A percentile compares a stretch with the other conserved stretches of the same genome.
phyloP scores from a whole-genome alignment of 2,888 invertebrate species.

The Nephrotoma appendiculata region DNA sequence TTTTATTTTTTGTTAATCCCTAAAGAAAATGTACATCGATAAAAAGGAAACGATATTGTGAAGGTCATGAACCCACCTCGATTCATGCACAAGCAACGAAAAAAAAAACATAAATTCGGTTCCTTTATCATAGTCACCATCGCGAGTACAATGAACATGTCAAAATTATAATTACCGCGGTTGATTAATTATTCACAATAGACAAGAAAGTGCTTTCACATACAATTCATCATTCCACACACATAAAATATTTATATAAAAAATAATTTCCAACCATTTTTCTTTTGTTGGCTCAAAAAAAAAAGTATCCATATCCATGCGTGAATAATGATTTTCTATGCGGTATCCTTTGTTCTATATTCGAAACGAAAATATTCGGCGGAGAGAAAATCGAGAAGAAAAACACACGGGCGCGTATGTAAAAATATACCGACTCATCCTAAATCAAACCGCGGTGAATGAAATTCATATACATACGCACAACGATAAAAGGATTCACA shows the following conservation, averaged over 20 bases:
- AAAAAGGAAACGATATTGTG: not conserved
- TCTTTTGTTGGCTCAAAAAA: not conserved
- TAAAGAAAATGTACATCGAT: not conserved
- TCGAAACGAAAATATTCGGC: not conserved
- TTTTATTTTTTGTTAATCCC: not conserved
- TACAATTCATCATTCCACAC: not conserved
- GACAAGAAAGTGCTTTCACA: not conserved
- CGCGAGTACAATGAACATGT: not conserved
- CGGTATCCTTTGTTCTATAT: not conserved
- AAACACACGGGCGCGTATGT: not conserved
- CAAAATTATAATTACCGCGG: not conserved
- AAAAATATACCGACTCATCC: not conserved
- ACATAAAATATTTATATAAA: not conserved
- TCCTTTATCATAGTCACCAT: not conserved
- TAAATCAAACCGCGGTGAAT: not conserved
- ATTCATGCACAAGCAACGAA: not conserved
- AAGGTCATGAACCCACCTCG: not conserved
- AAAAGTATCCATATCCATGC: not conserved
- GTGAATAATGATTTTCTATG: not conserved
- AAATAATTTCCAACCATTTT: not conserved
- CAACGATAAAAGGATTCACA: not conserved
- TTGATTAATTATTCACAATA: not conserved
- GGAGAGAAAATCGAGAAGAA: not conserved
- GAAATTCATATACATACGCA: not conserved
- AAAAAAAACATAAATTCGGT: not conserved